These are phyloP conservation scores for Paratrypauchen microcephalus DNA, from an alignment of 2,797 vertebrate species.

Conservation along the genomic window DNA sequence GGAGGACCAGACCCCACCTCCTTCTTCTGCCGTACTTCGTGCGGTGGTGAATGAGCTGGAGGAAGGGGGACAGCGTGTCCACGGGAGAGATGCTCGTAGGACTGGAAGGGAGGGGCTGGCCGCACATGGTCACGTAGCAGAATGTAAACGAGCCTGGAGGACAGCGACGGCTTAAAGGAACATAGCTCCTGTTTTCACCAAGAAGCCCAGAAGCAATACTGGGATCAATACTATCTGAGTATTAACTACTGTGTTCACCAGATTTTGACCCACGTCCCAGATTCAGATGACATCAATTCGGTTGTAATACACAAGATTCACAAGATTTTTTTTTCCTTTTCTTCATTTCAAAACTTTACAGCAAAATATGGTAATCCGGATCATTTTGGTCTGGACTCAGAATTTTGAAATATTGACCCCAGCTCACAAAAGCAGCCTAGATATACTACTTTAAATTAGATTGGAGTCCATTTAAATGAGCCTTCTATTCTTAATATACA, in stretches of 20 bases:
- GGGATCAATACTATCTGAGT: neutral
- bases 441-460: too few relatives aligned
- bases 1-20: conserved; percentile 62
- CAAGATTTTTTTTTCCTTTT: too few relatives aligned
- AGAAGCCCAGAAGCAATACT: neutral
- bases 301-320: too few relatives aligned
- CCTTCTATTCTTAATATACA: too few relatives aligned
- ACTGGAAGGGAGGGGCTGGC: conserved; percentile 18
- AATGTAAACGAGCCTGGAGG: neutral
- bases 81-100: conserved; percentile 43
- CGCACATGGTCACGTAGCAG: conserved; percentile 58
- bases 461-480: too few relatives aligned
- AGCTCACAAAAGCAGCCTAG: too few relatives aligned
- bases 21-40: conserved; percentile 32
- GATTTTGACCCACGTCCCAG: neutral
- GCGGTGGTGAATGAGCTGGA: conserved; percentile 19
- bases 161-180: neutral
- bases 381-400: too few relatives aligned
- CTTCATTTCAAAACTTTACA: too few relatives aligned
- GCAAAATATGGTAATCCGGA: too few relatives aligned
- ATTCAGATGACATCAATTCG: neutral
- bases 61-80: conserved; percentile 38
- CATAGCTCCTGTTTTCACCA: neutral
- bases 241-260: neutral
- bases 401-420: too few relatives aligned